A percentile compares a stretch with the other conserved stretches of the same genome.
phyloP scores from a whole-genome alignment of 2,113 vertebrate species.

The Microtus ochrogaster region DNA sequence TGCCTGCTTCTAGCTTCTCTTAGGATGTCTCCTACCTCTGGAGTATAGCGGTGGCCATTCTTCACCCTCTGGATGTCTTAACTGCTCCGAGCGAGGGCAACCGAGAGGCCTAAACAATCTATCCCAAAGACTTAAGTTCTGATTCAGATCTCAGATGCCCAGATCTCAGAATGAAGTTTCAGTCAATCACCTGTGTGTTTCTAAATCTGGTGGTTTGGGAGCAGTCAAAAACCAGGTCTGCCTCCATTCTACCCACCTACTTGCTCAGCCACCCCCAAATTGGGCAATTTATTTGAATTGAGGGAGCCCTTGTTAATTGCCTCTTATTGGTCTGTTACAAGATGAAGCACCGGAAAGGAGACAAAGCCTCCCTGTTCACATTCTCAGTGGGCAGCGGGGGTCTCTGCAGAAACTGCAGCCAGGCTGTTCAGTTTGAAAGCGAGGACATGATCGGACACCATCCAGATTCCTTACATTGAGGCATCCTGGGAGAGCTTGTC shows the following conservation, averaged over 20 bases:
- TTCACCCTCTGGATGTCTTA: background rate
- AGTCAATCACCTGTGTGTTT: constrained; percentile 8
- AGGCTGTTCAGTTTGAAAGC: constrained; percentile 61
- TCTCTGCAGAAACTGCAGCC: constrained; percentile 54
- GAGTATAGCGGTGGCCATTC: constrained; percentile 14
- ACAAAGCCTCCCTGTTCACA: constrained; percentile 75
- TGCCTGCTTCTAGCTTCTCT: constrained; percentile 38
- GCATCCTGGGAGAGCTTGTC: constrained; percentile 32
- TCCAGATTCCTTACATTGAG: constrained; percentile 32
- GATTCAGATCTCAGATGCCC: constrained; percentile 30
- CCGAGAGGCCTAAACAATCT: background rate
- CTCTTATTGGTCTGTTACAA: constrained; percentile 70
- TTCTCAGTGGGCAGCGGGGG: constrained; percentile 61
- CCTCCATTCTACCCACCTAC: constrained; percentile 8
- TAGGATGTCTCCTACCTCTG: background rate
- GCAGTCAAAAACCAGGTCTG: constrained; percentile 9
- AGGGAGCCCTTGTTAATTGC: constrained; percentile 68
- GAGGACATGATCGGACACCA: constrained; percentile 48
- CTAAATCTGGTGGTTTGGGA: constrained; percentile 51
- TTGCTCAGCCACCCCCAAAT: constrained; percentile 16
- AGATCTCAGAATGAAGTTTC: constrained; percentile 22
- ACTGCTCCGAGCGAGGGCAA: constrained; percentile 23
- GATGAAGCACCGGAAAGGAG: constrained; percentile 53
- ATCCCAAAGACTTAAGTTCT: constrained; percentile 17
- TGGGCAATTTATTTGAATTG: constrained; percentile 39